phyloP scores from a whole-genome alignment of 1,140 invertebrate species.

The Meloidogyne floridensis region DNA sequence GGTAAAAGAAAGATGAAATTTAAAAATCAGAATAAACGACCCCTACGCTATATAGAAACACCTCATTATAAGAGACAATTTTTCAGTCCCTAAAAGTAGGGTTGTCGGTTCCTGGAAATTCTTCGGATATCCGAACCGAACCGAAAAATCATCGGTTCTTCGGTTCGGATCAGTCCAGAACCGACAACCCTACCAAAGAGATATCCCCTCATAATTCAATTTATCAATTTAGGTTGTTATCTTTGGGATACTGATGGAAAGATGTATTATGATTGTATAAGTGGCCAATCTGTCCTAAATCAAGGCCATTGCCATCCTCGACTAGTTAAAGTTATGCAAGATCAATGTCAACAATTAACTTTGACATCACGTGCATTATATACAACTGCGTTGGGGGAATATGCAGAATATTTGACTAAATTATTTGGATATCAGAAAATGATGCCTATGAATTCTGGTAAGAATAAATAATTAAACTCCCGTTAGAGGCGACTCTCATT shows the following conservation, averaged over 20 bases:
- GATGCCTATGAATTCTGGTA: constrained; percentile 93
- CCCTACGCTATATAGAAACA: too few species aligned
- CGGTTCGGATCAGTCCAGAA: too few species aligned
- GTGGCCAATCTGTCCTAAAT: constrained; percentile 38
- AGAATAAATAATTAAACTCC: too few species aligned
- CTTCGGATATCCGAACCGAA: too few species aligned
- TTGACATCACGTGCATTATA: constrained; percentile 90
- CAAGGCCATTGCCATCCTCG: constrained; percentile 97
- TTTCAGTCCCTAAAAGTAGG: too few species aligned
- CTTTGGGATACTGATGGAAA: constrained; percentile 96
- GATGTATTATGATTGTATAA: constrained; percentile 79
- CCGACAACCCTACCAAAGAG: too few species aligned
- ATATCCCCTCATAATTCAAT: background rate
- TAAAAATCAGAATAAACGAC: background rate
- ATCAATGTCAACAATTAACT: constrained; percentile 76
- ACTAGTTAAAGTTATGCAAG: constrained; percentile 79
- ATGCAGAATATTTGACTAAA: constrained; percentile 86
- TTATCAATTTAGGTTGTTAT: constrained; percentile 76
- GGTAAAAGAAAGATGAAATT: constrained; percentile 69
- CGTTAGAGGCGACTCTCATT: too few species aligned
- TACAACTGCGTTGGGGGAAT: constrained; percentile 85
- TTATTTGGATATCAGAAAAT: constrained; percentile 91
- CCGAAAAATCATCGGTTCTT: too few species aligned
- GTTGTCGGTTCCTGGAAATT: too few species aligned
- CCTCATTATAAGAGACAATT: too few species aligned